Evolutionary conservation across 2,797 vertebrate genomes (phyloP), one percentile per base, ranked within the genome.

Genomic region (Eremophila alpestris): DNA sequence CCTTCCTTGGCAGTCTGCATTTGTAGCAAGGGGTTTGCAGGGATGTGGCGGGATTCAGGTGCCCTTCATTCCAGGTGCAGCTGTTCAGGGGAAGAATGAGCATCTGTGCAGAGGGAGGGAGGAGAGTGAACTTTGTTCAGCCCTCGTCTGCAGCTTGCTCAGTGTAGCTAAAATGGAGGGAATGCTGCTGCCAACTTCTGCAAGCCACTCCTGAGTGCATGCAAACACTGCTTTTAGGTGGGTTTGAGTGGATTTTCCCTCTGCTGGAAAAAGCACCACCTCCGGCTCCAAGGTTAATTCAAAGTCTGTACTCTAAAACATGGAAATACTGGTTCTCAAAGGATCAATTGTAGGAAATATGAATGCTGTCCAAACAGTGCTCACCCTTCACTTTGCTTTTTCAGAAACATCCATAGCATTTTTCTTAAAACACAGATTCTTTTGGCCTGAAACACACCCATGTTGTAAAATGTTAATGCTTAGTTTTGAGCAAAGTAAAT

Each of bases 151-250:
- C 38, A 58, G 19, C 87, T 93, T 87, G 56, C 41, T 92, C 41
- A 21, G 34, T 2, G 10, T 22, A 56, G 65, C 46, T 90, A 59
- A 88, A 58, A 76, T 52, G 41, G 41, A 91, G 83, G 63, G 40
- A 82, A 73, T 10, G 6, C 52, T 48, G 43, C 81, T 83, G 82
- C 71, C 43, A 85, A 85, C 29, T 45, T 16, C 56, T 49, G 51
- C 14, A 49, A 78, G 48, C 29, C 9, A 2, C 51, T 46, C 21
- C 29, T 0, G 1, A 71, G 52, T 49, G 14, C 4, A 0, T 51
- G 65, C 49, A 71, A 69, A 63, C 22, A 3, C 27, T 73, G 48
- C 52, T 73, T 79, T 60, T 52, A 81, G 26, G 12, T 80, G 62
- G 40, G 36, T 54, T 88, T 64, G 71, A 85, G 60, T 68, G 49